A percentile compares a stretch with the other conserved stretches of the same genome.
Conservation (phyloP, 2,113 vertebrate species). For the Nymphicus hollandicus region DNA sequence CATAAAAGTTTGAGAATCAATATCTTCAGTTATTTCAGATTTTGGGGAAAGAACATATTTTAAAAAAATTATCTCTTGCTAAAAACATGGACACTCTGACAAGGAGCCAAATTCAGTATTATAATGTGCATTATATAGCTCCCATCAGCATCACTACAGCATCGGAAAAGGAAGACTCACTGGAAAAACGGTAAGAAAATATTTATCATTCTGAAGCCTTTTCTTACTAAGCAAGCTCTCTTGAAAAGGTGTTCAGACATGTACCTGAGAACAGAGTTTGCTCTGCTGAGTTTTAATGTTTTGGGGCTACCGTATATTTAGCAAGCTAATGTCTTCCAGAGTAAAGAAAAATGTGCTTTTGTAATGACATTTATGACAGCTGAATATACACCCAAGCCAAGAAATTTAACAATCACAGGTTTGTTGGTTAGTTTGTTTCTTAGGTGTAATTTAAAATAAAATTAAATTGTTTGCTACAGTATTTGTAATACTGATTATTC, state of each 20-base stretch:
- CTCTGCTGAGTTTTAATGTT: neutral
- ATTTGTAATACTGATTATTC: neutral
- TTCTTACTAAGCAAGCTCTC: neutral
- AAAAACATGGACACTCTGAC: neutral
- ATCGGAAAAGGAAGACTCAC: neutral
- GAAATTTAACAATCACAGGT: neutral
- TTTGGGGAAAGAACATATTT: neutral
- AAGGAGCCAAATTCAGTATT: neutral
- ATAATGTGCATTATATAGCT: neutral
- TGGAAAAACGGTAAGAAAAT: neutral
- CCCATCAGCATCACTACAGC: neutral
- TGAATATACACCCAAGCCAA: neutral
- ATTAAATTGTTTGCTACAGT: neutral
- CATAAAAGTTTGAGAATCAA: neutral
- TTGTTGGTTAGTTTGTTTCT: neutral
- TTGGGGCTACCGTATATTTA: neutral
- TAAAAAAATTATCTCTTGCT: neutral
- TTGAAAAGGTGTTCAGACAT: neutral
- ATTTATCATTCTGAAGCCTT: neutral
- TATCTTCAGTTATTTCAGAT: neutral
- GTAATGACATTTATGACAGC: neutral
- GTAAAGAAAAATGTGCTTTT: neutral
- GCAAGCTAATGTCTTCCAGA: neutral
- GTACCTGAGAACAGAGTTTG: neutral
- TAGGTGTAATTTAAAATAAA: neutral